Evolutionary conservation across 1,140 invertebrate species (phyloP).

Genomic region (Conus betulinus): DNA sequence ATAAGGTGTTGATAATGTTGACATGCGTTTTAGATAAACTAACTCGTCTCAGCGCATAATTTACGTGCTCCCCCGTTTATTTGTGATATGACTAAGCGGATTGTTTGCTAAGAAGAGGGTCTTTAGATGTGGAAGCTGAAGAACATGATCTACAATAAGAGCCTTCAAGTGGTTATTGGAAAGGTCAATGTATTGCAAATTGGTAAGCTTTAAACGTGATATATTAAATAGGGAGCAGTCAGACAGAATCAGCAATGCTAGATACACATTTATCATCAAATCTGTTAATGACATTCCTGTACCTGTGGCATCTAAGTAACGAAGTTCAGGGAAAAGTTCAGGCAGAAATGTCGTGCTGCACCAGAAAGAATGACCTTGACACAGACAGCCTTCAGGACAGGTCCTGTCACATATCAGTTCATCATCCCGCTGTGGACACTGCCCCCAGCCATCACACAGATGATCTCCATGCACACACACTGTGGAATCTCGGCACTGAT

Average conservation of each 20-base stretch:
- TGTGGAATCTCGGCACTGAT: constrained; percentile 23
- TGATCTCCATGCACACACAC: constrained; percentile 33
- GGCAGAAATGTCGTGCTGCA: neutral
- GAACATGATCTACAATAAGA: too few relatives aligned
- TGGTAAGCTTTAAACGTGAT: too few relatives aligned
- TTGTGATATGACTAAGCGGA: too few relatives aligned
- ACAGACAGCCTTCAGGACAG: constrained; percentile 24
- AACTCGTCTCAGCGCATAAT: too few relatives aligned
- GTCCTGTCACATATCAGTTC: constrained; percentile 29
- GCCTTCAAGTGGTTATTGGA: too few relatives aligned
- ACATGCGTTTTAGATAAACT: too few relatives aligned
- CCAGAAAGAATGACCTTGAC: neutral
- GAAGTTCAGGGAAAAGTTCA: neutral
- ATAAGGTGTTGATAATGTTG: too few relatives aligned
- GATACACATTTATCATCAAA: neutral
- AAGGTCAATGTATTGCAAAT: too few relatives aligned
- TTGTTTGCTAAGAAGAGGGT: too few relatives aligned
- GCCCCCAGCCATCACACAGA: constrained; percentile 22
- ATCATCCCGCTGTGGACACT: constrained; percentile 34
- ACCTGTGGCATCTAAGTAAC: neutral
- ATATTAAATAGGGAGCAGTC: neutral
- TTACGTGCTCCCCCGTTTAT: too few relatives aligned
- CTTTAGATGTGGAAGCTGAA: too few relatives aligned
- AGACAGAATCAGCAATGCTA: constrained; percentile 21
- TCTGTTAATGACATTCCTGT: neutral